Base-by-base conservation (phyloP, 2,888 invertebrate species). In the Micropterix aruncella region DNA sequence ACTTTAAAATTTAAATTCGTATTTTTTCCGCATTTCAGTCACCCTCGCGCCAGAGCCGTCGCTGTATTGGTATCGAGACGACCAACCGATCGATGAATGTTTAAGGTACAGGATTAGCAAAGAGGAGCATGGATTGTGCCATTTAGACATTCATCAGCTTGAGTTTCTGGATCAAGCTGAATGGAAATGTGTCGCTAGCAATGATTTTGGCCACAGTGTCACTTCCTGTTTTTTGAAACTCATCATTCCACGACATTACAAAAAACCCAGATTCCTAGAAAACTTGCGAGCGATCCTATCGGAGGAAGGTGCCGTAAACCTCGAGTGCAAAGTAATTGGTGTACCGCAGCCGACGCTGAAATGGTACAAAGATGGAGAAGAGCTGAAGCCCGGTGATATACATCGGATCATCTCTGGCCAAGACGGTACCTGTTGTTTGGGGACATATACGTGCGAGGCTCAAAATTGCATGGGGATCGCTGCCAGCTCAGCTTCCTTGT, bases 271-370 rank as follows among this genome's bases (percentile, higher is more conserved):
- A 49, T 92, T 92, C 60, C 66, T 92, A 43, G 91, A 92, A 61
- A 84, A 84, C 51, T 69, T 92, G 2, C 75, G 86, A 52, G 92
- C 91, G 0, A 83, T 90, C 37, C 67, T 92, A 15, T 88, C 89
- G 0, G 87, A 90, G 49, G 89, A 89, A 62, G 86, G 91, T 0
- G 88, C 91, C 7, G 92, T 92, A 1, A 91, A 91, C 62, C 72
- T 92, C 47, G 92, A 92, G 61, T 92, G 92, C 60, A 92, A 92
- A 67, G 90, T 91, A 1, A 90, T 91, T 47, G 91, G 91, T 3
- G 89, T 91, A 2, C 91, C 91, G 0, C 90, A 90, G 56, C 91
- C 91, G 1, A 70, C 81, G n/a, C 65, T 92, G 0, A 90, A 88
- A 56, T 92, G 92, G 92, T 92, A 87, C 59, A 92, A 92, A 63